A percentile compares a stretch with the other conserved stretches of the same genome.
phyloP scores from a whole-genome alignment of 2,888 invertebrate species.

The Rhynchonema sp. region DNA sequence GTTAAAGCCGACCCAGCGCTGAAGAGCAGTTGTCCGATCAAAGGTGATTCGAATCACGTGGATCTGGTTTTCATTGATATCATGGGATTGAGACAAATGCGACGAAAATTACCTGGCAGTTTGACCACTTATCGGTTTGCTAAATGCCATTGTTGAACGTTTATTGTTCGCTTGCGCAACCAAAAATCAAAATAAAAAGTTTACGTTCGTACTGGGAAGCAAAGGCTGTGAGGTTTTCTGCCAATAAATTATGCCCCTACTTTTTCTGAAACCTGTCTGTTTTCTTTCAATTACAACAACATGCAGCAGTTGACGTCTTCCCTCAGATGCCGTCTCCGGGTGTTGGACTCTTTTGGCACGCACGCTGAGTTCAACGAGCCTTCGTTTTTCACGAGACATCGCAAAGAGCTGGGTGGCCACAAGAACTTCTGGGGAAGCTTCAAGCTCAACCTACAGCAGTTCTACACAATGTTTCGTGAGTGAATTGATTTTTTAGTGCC shows the following conservation, averaged over 20 bases:
- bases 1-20: conserved; percentile 7
- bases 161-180: too few species aligned
- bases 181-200: too few species aligned
- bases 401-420: conserved; percentile 15
- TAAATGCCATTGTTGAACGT: too few species aligned
- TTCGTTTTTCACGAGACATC: conserved; percentile 27
- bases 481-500: conserved; percentile 8
- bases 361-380: conserved; percentile 33
- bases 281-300: too few species aligned
- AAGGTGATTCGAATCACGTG: conserved; percentile 10
- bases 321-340: conserved; percentile 31
- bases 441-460: conserved; percentile 30
- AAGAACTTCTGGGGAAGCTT: conserved; percentile 34
- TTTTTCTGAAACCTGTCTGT: too few species aligned
- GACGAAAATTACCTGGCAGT: conserved; percentile 27
- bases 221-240: too few species aligned
- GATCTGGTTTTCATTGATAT: conserved; percentile 35
- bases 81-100: conserved; percentile 32
- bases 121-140: conserved; percentile 27
- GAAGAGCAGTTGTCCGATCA: conserved; percentile 8
- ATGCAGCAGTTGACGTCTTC: too few species aligned
- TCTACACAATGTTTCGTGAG: conserved; percentile 32
- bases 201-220: too few species aligned
- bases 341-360: conserved; percentile 36
- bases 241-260: too few species aligned